A percentile compares a stretch with the other conserved stretches of the same genome.
Evolutionary conservation across 1,140 invertebrate species (phyloP).

Genomic region (Pseudomyrmex pallidus): DNA sequence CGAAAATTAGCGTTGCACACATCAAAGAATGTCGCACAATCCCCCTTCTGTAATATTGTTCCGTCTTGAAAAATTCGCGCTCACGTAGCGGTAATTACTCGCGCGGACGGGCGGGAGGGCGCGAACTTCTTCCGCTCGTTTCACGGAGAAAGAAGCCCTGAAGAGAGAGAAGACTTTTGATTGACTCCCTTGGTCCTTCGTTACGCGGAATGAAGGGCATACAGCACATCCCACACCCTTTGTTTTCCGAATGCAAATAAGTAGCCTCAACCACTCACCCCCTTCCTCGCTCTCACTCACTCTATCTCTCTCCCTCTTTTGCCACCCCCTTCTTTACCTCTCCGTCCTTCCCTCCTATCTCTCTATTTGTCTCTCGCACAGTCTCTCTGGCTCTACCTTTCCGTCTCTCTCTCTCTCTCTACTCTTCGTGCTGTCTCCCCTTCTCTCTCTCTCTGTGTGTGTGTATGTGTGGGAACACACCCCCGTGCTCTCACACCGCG

Average conservation of each 20-base stretch:
- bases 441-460: conserved; percentile 54
- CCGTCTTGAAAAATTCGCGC: conserved; percentile 49
- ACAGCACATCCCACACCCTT: conserved; percentile 77
- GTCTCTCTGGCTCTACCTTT: not conserved
- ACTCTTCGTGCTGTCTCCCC: conserved; percentile 37
- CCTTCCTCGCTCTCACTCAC: conserved; percentile 53
- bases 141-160: conserved; percentile 35
- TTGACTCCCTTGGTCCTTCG: conserved; percentile 65
- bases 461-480: conserved; percentile 55
- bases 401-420: not conserved
- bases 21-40: conserved; percentile 28
- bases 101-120: not conserved
- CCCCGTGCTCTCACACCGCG: conserved; percentile 74
- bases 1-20: conserved; percentile 27
- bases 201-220: conserved; percentile 74
- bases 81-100: conserved; percentile 58
- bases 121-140: conserved; percentile 18
- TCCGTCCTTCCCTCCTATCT: conserved; percentile 20
- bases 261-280: conserved; percentile 75
- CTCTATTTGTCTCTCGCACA: conserved; percentile 29
- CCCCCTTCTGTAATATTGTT: not conserved
- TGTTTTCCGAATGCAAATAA: conserved; percentile 85
- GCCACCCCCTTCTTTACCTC: conserved; percentile 46
- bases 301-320: conserved; percentile 41
- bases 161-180: conserved; percentile 52